A percentile compares a stretch with the other conserved stretches of the same genome.
phyloP scores from a whole-genome alignment of 2,888 invertebrate genomes.

The Lobophora halterata region DNA sequence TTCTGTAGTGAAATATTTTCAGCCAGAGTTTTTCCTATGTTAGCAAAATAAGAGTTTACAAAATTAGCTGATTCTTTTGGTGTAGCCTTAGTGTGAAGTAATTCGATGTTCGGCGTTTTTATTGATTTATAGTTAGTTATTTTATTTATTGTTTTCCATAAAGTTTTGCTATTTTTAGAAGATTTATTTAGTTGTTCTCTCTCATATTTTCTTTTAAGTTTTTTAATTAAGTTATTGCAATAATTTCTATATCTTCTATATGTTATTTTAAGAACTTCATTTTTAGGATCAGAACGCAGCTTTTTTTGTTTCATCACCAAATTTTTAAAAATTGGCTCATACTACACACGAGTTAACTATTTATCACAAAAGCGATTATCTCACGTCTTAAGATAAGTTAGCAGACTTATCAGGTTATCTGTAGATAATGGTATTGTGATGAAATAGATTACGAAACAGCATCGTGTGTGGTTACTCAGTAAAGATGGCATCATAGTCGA shows the following conservation, averaged over 20 bases:
- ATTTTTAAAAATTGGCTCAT: too few species aligned
- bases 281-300: too few species aligned
- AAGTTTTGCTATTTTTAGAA: too few species aligned
- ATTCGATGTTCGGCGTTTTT: neutral
- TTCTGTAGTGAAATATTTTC: neutral
- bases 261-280: too few species aligned
- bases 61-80: neutral
- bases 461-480: conserved; percentile 31
- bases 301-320: too few species aligned
- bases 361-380: conserved; percentile 34
- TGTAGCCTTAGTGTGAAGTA: neutral
- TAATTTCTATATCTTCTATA: too few species aligned
- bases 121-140: neutral
- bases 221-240: too few species aligned
- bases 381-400: conserved; percentile 40
- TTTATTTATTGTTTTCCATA: too few species aligned
- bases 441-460: conserved; percentile 6
- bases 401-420: conserved; percentile 32
- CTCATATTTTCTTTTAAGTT: too few species aligned
- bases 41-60: neutral
- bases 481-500: conserved; percentile 41
- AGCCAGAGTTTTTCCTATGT: neutral
- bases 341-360: too few species aligned
- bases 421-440: conserved; percentile 12
- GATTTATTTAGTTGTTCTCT: too few species aligned